Conservation (phyloP, 2,888 invertebrate genomes). For the Lacanobia oleracea region DNA sequence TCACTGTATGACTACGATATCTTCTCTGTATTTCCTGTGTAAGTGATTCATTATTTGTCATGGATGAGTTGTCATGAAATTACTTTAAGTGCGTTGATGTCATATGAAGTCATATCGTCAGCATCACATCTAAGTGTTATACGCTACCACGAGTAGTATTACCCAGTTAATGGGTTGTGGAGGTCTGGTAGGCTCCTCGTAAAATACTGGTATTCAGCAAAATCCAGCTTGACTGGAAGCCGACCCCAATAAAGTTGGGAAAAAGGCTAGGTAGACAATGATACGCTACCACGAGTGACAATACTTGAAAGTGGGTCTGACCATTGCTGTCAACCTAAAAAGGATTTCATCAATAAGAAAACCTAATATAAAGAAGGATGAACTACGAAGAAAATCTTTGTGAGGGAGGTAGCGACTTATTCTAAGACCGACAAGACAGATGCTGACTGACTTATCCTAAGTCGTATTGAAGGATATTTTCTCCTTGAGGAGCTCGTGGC, state of each 20-base stretch:
- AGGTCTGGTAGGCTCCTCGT: no score
- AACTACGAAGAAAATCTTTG: not conserved
- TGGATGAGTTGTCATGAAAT: slow-evolving; percentile 8
- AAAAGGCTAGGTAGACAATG: no score
- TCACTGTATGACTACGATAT: slow-evolving; percentile 2
- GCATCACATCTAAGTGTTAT: not conserved
- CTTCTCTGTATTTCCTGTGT: slow-evolving; percentile 13
- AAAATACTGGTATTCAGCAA: no score
- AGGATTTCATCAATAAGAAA: not conserved
- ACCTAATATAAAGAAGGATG: not conserved
- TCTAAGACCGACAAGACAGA: not conserved
- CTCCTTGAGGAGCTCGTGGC: no score
- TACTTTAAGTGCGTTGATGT: slow-evolving; percentile 2
- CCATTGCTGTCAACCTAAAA: no score
- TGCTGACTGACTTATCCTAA: no score
- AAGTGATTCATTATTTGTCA: slow-evolving; percentile 28
- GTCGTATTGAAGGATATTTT: no score
- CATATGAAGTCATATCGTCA: not conserved
- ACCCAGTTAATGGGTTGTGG: no score
- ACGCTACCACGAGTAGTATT: not conserved
- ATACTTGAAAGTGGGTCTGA: no score
- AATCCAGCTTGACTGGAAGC: no score
- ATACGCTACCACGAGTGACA: no score
- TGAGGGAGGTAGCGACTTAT: not conserved
- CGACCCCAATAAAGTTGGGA: no score